These are phyloP conservation scores for Bombus ignitus DNA, from an alignment of 1,140 invertebrate species.

Conservation along the genomic window DNA sequence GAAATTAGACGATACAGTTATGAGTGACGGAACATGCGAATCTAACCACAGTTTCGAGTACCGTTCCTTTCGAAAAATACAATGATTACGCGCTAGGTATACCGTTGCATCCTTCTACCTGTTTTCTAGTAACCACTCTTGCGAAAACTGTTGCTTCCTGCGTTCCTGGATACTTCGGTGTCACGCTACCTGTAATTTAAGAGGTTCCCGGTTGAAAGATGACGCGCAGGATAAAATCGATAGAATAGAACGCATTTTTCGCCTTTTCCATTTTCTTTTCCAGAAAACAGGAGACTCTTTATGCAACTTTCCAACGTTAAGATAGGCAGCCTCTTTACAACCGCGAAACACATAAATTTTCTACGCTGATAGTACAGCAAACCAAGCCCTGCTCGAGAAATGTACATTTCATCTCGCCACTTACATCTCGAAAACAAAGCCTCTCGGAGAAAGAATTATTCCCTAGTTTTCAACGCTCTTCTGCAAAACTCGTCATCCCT, in stretches of 20 bases:
- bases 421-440: not conserved
- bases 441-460: not conserved
- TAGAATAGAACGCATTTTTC: not conserved
- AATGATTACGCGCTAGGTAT: not conserved
- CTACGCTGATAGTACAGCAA: not conserved
- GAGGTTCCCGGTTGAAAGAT: too few species aligned
- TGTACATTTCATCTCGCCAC: not conserved
- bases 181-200: constrained; percentile 12
- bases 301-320: too few species aligned
- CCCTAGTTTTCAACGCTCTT: not conserved
- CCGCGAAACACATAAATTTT: not conserved
- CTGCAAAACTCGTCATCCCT: not conserved
- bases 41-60: not conserved
- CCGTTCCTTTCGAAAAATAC: constrained; percentile 11
- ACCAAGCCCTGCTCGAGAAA: not conserved
- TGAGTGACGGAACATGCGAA: not conserved
- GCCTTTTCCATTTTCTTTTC: not conserved
- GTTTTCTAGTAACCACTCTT: not conserved
- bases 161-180: not conserved
- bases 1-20: constrained; percentile 39
- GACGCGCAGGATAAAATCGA: not conserved
- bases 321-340: too few species aligned
- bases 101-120: not conserved
- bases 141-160: not conserved
- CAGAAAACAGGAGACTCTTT: too few species aligned